Conservation (phyloP, 92 coral and sea anemone genomes). For the Ricordea florida region DNA sequence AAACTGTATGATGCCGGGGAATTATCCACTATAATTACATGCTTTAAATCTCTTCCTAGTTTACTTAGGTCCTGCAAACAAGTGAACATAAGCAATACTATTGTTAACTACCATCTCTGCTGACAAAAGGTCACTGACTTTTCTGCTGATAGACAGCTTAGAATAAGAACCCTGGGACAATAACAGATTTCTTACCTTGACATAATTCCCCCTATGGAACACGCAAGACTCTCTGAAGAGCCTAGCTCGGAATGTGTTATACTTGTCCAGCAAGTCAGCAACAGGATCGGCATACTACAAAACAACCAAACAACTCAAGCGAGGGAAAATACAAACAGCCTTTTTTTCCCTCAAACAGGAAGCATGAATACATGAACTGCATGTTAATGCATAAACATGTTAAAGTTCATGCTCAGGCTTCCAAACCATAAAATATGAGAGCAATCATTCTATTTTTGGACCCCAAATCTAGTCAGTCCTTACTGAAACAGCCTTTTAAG, state of each 20-base stretch:
- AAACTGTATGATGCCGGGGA: slow-evolving; percentile 99
- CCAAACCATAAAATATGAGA: too few relatives aligned
- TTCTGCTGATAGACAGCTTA: neutral
- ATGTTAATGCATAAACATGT: too few relatives aligned
- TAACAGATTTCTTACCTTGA: slow-evolving; percentile 66
- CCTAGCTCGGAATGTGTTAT: slow-evolving; percentile 85
- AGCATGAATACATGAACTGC: too few relatives aligned
- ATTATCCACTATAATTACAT: slow-evolving; percentile 90
- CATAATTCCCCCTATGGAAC: slow-evolving; percentile 96
- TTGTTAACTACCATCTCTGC: too few relatives aligned
- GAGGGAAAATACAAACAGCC: neutral
- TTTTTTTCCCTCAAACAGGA: too few relatives aligned
- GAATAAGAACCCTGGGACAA: neutral
- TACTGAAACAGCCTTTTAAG: too few relatives aligned
- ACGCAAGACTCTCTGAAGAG: slow-evolving; percentile 98
- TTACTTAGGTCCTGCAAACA: slow-evolving; percentile 90
- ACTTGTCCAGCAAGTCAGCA: slow-evolving; percentile 92
- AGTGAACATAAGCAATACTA: neutral
- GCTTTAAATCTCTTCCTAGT: slow-evolving; percentile 94
- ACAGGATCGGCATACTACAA: slow-evolving; percentile 99
- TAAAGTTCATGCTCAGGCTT: too few relatives aligned
- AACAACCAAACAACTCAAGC: neutral
- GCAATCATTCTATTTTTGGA: too few relatives aligned
- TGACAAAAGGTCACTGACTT: too few relatives aligned
- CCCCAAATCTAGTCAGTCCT: too few relatives aligned